A percentile compares a stretch with the other conserved stretches of the same genome.
These are phyloP conservation scores for Aleiodes leptofemur DNA, from an alignment of 2,888 invertebrate genomes.

Conservation along the genomic window DNA sequence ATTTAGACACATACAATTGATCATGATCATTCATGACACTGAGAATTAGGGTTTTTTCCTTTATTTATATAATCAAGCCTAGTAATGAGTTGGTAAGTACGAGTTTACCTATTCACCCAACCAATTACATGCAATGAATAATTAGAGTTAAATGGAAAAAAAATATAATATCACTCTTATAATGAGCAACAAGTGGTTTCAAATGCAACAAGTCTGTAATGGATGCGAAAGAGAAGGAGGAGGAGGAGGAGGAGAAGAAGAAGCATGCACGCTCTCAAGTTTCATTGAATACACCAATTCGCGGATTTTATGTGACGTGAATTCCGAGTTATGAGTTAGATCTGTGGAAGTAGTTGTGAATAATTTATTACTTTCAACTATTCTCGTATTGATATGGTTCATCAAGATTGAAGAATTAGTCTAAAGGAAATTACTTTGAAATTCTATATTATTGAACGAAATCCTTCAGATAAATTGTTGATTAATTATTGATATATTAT, in stretches of 20 bases:
- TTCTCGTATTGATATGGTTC: conserved; percentile 23
- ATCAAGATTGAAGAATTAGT: too few relatives aligned
- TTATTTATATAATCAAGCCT: too few relatives aligned
- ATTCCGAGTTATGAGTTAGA: conserved; percentile 46
- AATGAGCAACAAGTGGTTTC: conserved; percentile 21
- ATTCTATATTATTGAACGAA: too few relatives aligned
- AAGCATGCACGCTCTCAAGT: background rate
- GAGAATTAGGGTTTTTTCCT: too few relatives aligned
- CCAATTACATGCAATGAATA: too few relatives aligned
- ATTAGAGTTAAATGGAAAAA: too few relatives aligned
- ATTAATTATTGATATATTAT: too few relatives aligned
- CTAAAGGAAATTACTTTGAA: conserved; percentile 34
- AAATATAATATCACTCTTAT: background rate
- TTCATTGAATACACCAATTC: conserved; percentile 22
- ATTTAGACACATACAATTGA: too few relatives aligned
- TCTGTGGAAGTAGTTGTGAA: conserved; percentile 40
- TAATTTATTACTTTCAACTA: conserved; percentile 22
- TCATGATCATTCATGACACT: too few relatives aligned
- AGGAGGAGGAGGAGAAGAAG: background rate
- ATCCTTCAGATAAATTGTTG: too few relatives aligned
- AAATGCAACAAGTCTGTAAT: conserved; percentile 28
- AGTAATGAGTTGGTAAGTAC: too few relatives aligned
- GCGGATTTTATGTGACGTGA: conserved; percentile 21
- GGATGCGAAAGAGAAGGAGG: background rate
- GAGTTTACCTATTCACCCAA: too few relatives aligned